Percentiles rank a stretch among this genome's conserved stretches.
Conservation (phyloP, 2,797 vertebrate species). For the Fistularia commersonii region DNA sequence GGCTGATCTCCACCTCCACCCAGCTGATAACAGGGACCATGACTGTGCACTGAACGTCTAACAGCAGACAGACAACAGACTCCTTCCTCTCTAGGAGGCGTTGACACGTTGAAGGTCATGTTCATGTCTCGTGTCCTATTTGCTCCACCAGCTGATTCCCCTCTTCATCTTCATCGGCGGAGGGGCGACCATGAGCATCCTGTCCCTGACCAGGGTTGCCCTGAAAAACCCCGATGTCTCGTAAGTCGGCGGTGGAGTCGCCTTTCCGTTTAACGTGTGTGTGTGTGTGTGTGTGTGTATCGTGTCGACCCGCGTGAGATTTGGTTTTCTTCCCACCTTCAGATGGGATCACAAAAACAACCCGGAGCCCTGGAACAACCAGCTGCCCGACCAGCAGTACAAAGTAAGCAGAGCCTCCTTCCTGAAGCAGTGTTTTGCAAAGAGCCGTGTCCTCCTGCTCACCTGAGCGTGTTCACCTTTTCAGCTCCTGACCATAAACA, state of each 20-base stretch:
- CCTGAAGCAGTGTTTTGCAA: background rate
- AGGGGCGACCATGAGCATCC: conserved; percentile 76
- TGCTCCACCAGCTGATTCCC: conserved; percentile 88
- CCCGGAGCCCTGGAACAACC: conserved; percentile 93
- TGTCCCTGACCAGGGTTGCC: conserved; percentile 82
- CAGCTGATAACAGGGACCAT: too few species aligned
- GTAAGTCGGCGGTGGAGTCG: conserved; percentile 66
- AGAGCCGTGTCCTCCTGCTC: conserved; percentile 17
- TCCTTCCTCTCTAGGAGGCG: too few species aligned
- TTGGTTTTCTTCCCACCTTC: conserved; percentile 13
- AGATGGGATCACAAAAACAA: conserved; percentile 96
- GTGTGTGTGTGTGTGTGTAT: background rate
- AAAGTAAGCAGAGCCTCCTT: conserved; percentile 82
- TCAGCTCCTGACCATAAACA: conserved; percentile 84
- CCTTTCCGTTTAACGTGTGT: background rate
- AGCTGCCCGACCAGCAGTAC: conserved; percentile 84
- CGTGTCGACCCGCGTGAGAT: background rate
- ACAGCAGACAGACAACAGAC: too few species aligned
- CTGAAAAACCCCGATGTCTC: conserved; percentile 86
- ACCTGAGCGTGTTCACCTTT: conserved; percentile 30
- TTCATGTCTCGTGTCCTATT: too few species aligned
- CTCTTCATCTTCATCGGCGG: conserved; percentile 90
- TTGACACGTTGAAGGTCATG: too few species aligned
- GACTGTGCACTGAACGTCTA: too few species aligned
- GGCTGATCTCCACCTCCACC: too few species aligned